Conservation (phyloP, 2,888 invertebrate species). For the Hecatera dysodea region DNA sequence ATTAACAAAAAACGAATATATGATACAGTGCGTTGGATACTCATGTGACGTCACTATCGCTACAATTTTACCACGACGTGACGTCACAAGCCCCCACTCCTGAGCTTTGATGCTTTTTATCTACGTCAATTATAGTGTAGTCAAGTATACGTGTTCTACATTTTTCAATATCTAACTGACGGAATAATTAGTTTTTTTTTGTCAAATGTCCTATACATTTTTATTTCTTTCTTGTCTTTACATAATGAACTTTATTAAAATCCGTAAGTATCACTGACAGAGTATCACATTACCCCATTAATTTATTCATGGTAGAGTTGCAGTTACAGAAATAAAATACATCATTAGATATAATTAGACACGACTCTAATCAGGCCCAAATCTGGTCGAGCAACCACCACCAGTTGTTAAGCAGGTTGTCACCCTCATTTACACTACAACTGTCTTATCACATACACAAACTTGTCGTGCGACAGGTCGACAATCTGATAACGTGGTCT, state of each 20-base stretch:
- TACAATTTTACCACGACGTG: too few species aligned
- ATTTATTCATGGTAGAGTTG: neutral
- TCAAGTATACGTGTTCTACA: too few species aligned
- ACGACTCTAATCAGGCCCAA: conserved; percentile 17
- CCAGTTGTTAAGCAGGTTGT: conserved; percentile 39
- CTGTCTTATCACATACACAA: conserved; percentile 56
- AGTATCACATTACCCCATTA: neutral
- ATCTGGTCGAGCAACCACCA: conserved; percentile 23
- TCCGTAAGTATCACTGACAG: too few species aligned
- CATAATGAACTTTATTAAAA: neutral
- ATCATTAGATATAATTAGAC: conserved; percentile 33
- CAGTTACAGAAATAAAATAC: conserved; percentile 14
- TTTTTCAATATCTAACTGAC: too few species aligned
- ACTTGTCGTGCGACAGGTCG: conserved; percentile 54
- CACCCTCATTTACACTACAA: conserved; percentile 55
- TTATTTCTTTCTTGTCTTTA: neutral
- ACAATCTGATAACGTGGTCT: conserved; percentile 58
- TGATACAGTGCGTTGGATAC: too few species aligned
- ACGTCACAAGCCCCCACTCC: too few species aligned
- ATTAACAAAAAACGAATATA: too few species aligned
- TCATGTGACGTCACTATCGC: too few species aligned
- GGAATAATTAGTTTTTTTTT: too few species aligned
- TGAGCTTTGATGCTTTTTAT: too few species aligned
- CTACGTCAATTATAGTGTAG: too few species aligned
- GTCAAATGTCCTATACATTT: too few species aligned